These are phyloP conservation scores for Blastomussa wellsi DNA, from an alignment of 92 coral and sea anemone species.

Conservation along the genomic window DNA sequence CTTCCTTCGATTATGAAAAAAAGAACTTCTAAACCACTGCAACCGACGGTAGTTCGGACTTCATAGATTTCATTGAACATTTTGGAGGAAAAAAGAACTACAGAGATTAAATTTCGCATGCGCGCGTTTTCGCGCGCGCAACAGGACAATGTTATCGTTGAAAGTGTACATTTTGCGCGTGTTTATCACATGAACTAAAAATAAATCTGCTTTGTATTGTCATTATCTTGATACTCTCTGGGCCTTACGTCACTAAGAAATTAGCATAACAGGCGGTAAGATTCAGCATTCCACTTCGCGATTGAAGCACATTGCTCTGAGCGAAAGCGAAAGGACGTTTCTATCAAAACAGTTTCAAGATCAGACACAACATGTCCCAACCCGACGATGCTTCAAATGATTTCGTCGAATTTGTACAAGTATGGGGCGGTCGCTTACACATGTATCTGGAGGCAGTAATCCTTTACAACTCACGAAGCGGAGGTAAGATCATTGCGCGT, in stretches of 20 bases:
- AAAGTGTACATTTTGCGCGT: not conserved
- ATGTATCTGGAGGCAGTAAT: not conserved
- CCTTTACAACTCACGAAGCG: not conserved
- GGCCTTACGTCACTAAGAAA: not conserved
- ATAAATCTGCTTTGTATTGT: not conserved
- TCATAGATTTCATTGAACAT: no score
- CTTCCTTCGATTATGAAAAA: not conserved
- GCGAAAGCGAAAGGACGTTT: not conserved
- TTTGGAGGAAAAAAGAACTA: no score
- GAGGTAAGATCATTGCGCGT: not conserved
- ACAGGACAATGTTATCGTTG: not conserved
- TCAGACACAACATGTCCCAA: not conserved
- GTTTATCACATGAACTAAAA: not conserved
- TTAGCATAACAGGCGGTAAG: not conserved
- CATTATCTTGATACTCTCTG: no score
- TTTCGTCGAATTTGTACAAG: conserved; percentile 4
- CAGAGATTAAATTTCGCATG: no score
- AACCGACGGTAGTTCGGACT: not conserved
- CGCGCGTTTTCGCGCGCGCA: not conserved
- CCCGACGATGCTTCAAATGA: conserved; percentile 1
- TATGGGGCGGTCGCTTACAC: not conserved
- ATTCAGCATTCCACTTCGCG: not conserved
- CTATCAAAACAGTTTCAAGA: not conserved
- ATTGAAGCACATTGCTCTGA: not conserved
- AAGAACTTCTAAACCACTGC: not conserved